Evolutionary conservation across 2,888 invertebrate genomes (phyloP).

Genomic region (Thereva unica): DNA sequence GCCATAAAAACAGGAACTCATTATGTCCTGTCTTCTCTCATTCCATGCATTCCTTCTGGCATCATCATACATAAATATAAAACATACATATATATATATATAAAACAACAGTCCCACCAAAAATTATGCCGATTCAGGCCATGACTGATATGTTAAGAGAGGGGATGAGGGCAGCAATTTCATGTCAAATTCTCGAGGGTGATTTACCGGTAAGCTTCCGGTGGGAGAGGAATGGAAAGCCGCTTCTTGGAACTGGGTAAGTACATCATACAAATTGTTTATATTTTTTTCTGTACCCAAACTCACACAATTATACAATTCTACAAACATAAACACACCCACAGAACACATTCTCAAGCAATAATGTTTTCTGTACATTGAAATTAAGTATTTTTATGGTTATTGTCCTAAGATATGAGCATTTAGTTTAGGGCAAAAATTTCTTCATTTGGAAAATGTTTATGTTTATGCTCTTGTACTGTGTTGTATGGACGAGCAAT

Average conservation of each 20-base stretch:
- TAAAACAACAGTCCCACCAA: slow-evolving; percentile 70
- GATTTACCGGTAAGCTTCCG: slow-evolving; percentile 89
- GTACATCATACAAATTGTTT: slow-evolving; percentile 38
- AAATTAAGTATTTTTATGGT: too few relatives aligned
- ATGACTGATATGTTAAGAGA: slow-evolving; percentile 79
- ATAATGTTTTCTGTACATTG: too few relatives aligned
- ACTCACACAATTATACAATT: too few relatives aligned
- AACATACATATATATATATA: not conserved
- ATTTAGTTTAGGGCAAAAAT: too few relatives aligned
- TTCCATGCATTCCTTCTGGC: slow-evolving; percentile 17
- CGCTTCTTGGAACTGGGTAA: slow-evolving; percentile 68
- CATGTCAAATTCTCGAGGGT: slow-evolving; percentile 89
- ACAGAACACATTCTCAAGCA: too few relatives aligned
- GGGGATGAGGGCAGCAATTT: slow-evolving; percentile 86
- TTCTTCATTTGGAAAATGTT: too few relatives aligned
- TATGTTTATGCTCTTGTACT: too few relatives aligned
- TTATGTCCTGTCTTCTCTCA: slow-evolving; percentile 25
- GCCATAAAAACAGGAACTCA: slow-evolving; percentile 32
- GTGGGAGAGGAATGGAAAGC: slow-evolving; percentile 87
- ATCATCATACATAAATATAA: too few relatives aligned
- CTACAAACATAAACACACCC: too few relatives aligned
- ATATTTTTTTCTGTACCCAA: not conserved
- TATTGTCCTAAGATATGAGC: too few relatives aligned
- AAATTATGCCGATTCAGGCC: slow-evolving; percentile 81
- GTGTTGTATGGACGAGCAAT: too few relatives aligned